These are phyloP conservation scores for Amazona guildingii DNA, from an alignment of 2,113 vertebrate genomes.

Conservation along the genomic window DNA sequence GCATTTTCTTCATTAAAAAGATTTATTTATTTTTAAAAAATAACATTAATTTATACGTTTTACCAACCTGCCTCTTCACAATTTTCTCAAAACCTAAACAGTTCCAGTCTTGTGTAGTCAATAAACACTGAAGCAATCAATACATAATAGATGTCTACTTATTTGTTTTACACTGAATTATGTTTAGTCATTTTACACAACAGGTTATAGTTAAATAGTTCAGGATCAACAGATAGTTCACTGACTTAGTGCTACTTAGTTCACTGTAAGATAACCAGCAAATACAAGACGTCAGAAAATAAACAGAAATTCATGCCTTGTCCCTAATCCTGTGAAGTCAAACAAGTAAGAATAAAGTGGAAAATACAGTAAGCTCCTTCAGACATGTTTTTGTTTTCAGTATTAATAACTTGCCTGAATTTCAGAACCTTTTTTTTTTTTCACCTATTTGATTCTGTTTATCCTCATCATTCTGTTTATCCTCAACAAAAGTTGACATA, in stretches of 20 bases:
- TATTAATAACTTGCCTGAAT: background rate
- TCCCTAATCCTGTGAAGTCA: background rate
- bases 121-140: background rate
- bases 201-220: background rate
- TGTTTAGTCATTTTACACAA: background rate
- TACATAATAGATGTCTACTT: background rate
- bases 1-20: background rate
- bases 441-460: background rate
- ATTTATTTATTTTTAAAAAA: background rate
- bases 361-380: background rate
- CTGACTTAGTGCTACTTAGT: background rate
- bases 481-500: background rate
- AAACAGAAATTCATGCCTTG: background rate
- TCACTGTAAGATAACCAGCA: background rate
- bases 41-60: background rate
- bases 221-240: background rate
- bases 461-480: background rate
- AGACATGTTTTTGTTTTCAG: background rate
- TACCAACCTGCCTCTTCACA: background rate
- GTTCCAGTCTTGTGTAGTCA: background rate
- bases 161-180: background rate
- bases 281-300: background rate
- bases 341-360: background rate
- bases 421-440: background rate
- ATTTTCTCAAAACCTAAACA: background rate